Evolutionary conservation across 2,888 invertebrate species (phyloP), one percentile per base, ranked within the genome.

Genomic region (Caradrina clavipalpis): DNA sequence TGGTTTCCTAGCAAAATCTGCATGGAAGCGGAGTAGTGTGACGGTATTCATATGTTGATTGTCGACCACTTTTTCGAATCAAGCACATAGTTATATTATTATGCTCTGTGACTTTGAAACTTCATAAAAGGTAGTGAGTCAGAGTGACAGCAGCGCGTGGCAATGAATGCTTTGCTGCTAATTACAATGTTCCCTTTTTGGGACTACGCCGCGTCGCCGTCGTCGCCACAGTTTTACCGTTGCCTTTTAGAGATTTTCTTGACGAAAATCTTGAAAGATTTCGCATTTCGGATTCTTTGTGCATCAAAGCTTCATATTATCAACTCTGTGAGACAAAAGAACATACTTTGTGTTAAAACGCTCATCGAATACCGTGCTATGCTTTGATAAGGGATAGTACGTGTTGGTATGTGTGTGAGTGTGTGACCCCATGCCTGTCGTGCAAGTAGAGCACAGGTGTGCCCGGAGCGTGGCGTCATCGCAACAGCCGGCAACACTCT

Each of bases 121-220:
- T 58, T 65, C 50, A 47, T 64, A 80, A 73, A 80, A 68, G 78
- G 69, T 58, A 56, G 55, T 73, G 76, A 80, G 50, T 76, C 77
- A 66, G 56, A 42, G 49, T 58, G 77, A 69, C 75, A 73, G 60
- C 50, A 55, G 55, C 47, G 61, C 64, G 57, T 70, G 81, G 75
- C 73, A 76, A 70, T 76, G 69, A 74, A 75, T 70, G 59, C 81
- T 39, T 42, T 47, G 26, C 49, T 71, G 80, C 69, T 83, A 80
- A 75, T 73, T 71, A 64, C 51, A 77, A 69, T 51, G 69, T 61
- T 59, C 53, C 66, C 77, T 65, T 77, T 66, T 56, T 66, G 31
- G 61, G 54, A 47, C 45, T 21, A 47, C 10, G 13, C 19, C 47
- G 47, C 31, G 62, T n/a, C 57, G 15, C 42, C 51, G 42, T 35